Conservation (phyloP, 1,140 invertebrate species). For the Pogonognathellus flavescens region DNA sequence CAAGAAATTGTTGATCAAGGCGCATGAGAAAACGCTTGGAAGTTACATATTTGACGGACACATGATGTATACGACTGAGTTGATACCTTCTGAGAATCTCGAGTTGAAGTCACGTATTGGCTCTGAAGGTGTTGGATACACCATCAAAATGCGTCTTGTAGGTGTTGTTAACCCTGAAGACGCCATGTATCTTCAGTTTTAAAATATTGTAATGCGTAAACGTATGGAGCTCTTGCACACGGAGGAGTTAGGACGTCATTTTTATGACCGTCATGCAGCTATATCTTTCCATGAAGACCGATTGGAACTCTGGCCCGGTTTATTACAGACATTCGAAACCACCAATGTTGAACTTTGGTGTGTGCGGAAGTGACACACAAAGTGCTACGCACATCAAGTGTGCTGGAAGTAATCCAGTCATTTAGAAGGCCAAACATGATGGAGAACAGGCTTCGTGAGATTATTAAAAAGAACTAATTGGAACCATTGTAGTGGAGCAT, state of each 20-base stretch:
- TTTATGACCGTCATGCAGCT: slow-evolving; percentile 77
- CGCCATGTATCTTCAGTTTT: slow-evolving; percentile 65
- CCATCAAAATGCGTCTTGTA: slow-evolving; percentile 7
- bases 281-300: slow-evolving; percentile 71
- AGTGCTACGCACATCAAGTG: slow-evolving; percentile 74
- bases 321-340: slow-evolving; percentile 83
- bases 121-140: too few species aligned
- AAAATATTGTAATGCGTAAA: slow-evolving; percentile 67
- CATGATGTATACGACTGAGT: background rate
- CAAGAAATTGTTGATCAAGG: slow-evolving; percentile 75
- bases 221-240: slow-evolving; percentile 66
- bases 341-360: slow-evolving; percentile 80
- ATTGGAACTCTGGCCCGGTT: slow-evolving; percentile 83
- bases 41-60: background rate
- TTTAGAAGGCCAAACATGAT: background rate
- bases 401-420: slow-evolving; percentile 71
- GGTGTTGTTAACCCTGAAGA: slow-evolving; percentile 54
- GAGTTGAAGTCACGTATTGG: too few species aligned
- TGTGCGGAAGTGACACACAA: slow-evolving; percentile 70
- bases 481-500: slow-evolving; percentile 72
- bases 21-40: slow-evolving; percentile 62
- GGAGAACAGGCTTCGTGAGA: slow-evolving; percentile 65
- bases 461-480: slow-evolving; percentile 70
- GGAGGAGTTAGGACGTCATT: slow-evolving; percentile 79
- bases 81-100: slow-evolving; percentile 56